Evolutionary conservation across 2,797 vertebrate genomes (phyloP).

Genomic region (Hypotaenidia okinawae): DNA sequence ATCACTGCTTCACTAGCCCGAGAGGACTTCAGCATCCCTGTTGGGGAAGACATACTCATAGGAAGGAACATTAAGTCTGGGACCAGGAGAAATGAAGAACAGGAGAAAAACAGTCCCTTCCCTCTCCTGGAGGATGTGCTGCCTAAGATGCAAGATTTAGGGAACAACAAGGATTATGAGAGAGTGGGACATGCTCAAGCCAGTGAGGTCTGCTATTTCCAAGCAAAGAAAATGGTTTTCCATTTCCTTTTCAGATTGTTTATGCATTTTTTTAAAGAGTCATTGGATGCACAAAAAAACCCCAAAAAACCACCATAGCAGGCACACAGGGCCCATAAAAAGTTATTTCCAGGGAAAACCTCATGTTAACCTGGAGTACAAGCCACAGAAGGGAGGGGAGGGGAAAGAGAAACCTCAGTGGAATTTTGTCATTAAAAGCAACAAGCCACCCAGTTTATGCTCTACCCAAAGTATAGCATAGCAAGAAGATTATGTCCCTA

Average conservation of each 20-base stretch:
- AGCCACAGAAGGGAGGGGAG: neutral
- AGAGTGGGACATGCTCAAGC: neutral
- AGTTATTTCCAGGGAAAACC: neutral
- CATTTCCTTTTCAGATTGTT: neutral
- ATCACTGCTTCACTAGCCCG: neutral
- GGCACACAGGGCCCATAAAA: neutral
- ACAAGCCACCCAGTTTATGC: neutral
- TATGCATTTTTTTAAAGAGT: neutral
- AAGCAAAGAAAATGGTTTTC: neutral
- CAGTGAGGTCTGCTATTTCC: neutral
- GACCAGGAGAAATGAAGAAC: neutral
- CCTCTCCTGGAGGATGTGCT: neutral
- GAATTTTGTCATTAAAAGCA: slow-evolving; percentile 11
- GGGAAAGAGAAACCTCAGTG: neutral
- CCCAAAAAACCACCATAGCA: neutral
- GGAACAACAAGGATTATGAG: neutral
- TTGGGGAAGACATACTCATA: neutral
- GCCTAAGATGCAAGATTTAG: neutral
- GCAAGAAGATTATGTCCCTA: neutral
- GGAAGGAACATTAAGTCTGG: neutral
- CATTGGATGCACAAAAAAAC: neutral
- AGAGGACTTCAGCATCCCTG: neutral
- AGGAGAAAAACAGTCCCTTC: neutral
- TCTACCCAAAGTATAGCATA: slow-evolving; percentile 1
- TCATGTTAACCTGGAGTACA: neutral